Evolutionary conservation across 2,888 invertebrate genomes (phyloP).

Genomic region (Cetonia aurata): DNA sequence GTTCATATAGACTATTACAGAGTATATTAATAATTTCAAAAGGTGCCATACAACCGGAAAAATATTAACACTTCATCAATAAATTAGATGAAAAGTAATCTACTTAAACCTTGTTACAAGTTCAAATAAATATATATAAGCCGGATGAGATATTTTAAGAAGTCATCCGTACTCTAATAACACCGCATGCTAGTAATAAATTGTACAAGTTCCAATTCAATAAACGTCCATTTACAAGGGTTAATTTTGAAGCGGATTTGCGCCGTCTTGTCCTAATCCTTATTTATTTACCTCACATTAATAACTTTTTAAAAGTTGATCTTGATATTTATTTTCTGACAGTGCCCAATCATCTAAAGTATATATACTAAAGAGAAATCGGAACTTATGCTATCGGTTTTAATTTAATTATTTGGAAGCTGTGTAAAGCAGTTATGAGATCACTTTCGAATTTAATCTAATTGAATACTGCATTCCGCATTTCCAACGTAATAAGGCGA

Average conservation of each 20-base stretch:
- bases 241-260: slow-evolving; percentile 16
- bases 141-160: slow-evolving; percentile 6
- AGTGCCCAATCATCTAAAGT: no score
- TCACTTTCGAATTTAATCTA: slow-evolving; percentile 23
- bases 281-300: slow-evolving; percentile 23
- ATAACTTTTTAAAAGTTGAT: no score
- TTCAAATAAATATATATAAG: neutral
- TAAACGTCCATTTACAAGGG: no score
- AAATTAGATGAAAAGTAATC: slow-evolving; percentile 6
- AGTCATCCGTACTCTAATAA: slow-evolving; percentile 12
- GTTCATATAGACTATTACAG: neutral
- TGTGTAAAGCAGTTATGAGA: neutral
- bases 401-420: no score
- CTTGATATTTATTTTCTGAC: no score
- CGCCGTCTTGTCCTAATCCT: slow-evolving; percentile 26
- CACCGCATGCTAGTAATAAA: slow-evolving; percentile 24
- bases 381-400: neutral
- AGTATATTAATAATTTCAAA: neutral
- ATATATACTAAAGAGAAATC: no score
- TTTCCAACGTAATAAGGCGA: slow-evolving; percentile 25
- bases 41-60: neutral
- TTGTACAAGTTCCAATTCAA: slow-evolving; percentile 2
- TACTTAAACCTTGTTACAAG: neutral
- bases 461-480: slow-evolving; percentile 9
- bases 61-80: neutral